phyloP scores from a whole-genome alignment of 2,888 invertebrate species.

The Ormyrus thymus region DNA sequence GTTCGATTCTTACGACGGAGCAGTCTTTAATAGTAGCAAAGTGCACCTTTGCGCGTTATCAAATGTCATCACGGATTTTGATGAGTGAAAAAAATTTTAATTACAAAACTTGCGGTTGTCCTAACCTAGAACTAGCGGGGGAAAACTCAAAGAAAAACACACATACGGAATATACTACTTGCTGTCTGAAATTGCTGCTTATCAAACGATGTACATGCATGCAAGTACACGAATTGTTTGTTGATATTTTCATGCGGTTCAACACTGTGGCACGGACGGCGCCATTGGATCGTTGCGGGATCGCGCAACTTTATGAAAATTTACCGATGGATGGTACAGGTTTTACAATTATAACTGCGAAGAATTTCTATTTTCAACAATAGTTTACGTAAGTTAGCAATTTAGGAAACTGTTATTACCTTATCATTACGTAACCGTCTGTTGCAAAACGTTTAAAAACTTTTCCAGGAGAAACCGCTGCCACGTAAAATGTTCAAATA shows the following conservation, averaged over 20 bases:
- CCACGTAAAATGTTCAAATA: no score
- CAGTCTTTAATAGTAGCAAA: not conserved
- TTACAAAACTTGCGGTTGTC: slow-evolving; percentile 62
- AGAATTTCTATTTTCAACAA: no score
- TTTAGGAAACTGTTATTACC: no score
- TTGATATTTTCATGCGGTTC: slow-evolving; percentile 36
- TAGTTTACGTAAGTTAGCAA: no score
- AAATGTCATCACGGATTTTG: slow-evolving; percentile 61
- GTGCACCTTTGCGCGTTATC: slow-evolving; percentile 50
- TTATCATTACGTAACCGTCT: no score
- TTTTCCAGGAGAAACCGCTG: no score
- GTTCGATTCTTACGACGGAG: not conserved
- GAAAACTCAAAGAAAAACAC: slow-evolving; percentile 54
- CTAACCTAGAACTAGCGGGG: slow-evolving; percentile 64
- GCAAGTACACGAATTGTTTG: slow-evolving; percentile 6
- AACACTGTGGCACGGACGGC: not conserved
- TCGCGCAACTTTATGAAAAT: not conserved
- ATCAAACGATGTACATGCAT: slow-evolving; percentile 6
- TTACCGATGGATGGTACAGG: slow-evolving; percentile 14
- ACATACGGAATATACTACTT: slow-evolving; percentile 10
- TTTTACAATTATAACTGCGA: no score
- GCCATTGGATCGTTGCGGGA: no score
- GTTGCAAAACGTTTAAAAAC: no score
- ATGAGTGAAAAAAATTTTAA: slow-evolving; percentile 58
- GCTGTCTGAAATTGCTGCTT: slow-evolving; percentile 41